Base-by-base conservation (phyloP, 37 sponge, comb jelly and placozoan species). In the Ianthella basta region DNA sequence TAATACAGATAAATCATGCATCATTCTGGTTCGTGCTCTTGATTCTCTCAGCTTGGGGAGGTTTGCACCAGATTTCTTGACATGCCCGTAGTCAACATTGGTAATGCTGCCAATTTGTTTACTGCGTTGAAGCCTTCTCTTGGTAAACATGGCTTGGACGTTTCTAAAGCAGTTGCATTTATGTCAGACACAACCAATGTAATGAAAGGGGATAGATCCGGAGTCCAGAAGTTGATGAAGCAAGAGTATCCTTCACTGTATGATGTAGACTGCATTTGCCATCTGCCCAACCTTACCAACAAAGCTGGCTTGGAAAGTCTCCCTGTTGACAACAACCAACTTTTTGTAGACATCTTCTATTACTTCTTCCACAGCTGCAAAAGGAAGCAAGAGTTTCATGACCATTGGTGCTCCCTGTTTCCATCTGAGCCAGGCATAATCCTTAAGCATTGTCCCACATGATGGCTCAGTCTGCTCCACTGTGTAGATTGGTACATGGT, bases 381-480 rank as follows among this genome's bases (percentile, higher is more conserved):
- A 77, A 73, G 84, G 36, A 83, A 82, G 57, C 84, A 88, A 59
- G 79, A 82, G 38, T 88, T 88, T 75, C 23, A 40, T 35, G 88
- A 88, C 38, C 69, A 73, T 5, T 88, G 88, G 84, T 63, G 84
- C 25, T 83, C 83, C 35, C 67, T 82, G 0, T 88, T 88, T 34
- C 81, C 87, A 19, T 56, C 82, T 27, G 87, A 88, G 38, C 79
- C 88, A 56, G 39, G 24, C 44, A 39, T 69, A 15, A 84, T 89
- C 19, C 53, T 88, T 41, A 89, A 89, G 56, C 89, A 89, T 54
- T 85, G 85, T n/a, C 80, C 89, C n/a, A 89, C 85, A 24, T 33
- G 89, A 24, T 89, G 89, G 89, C 74, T 89, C 10, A 89, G 89
- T 50, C 64, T 89, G 13, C 82, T 89, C 0, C 53, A 82, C 27